A percentile compares a stretch with the other conserved stretches of the same genome.
phyloP scores from a whole-genome alignment of 2,797 vertebrate genomes.

The Acropternis orthonyx region DNA sequence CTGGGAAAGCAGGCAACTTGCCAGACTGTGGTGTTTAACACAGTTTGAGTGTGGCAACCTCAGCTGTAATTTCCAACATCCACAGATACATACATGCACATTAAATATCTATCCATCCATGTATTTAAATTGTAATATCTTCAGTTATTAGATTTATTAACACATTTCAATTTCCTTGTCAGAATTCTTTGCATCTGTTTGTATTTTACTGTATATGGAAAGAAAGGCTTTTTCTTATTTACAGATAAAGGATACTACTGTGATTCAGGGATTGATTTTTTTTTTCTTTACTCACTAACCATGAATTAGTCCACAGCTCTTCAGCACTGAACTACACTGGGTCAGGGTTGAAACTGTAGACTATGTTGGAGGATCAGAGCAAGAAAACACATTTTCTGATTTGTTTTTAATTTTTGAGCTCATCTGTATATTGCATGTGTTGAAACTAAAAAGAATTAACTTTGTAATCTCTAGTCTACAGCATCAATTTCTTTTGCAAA shows the following conservation, averaged over 20 bases:
- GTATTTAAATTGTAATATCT: not conserved
- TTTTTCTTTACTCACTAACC: not conserved
- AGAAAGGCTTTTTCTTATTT: not conserved
- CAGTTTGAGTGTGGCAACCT: not conserved
- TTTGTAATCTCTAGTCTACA: not conserved
- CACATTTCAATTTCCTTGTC: not conserved
- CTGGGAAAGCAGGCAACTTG: not conserved
- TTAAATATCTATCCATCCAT: not conserved
- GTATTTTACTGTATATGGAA: not conserved
- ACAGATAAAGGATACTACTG: not conserved
- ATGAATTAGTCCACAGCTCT: constrained; percentile 12
- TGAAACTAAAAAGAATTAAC: not conserved
- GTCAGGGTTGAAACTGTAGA: not conserved
- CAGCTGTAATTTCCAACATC: not conserved
- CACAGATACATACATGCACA: not conserved
- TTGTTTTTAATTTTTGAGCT: constrained; percentile 7
- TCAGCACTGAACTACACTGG: not conserved
- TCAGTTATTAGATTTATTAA: not conserved
- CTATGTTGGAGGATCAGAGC: not conserved
- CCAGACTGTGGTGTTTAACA: not conserved
- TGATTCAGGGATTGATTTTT: constrained; percentile 25
- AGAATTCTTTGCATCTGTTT: not conserved
- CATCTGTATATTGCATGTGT: not conserved
- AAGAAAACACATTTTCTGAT: not conserved
- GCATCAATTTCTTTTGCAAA: not conserved